Conservation (phyloP, 92 coral and sea anemone species). For the Porites cylindrica region DNA sequence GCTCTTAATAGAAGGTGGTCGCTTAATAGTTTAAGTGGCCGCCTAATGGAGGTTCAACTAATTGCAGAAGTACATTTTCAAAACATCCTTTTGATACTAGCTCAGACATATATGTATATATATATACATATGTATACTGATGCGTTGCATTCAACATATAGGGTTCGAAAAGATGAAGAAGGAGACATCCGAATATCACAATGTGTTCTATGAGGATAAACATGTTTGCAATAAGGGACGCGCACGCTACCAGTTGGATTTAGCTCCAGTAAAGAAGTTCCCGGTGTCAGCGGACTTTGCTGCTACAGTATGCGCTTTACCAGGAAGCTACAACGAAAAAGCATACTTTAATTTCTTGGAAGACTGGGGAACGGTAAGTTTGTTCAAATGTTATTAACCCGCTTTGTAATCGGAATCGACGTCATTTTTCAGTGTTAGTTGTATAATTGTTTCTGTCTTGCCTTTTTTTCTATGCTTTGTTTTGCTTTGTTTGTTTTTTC, state of each 20-base stretch:
- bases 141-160: neutral
- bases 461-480: too few species aligned
- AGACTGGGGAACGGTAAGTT: conserved; percentile 57
- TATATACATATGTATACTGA: too few species aligned
- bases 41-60: neutral
- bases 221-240: conserved; percentile 46
- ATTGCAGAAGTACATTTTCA: too few species aligned
- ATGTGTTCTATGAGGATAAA: conserved; percentile 54
- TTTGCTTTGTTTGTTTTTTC: neutral
- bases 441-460: too few species aligned
- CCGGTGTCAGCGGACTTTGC: conserved; percentile 58
- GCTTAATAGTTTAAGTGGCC: neutral
- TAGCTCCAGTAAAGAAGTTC: conserved; percentile 22
- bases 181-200: conserved; percentile 38
- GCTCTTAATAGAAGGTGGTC: too few species aligned
- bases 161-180: conserved; percentile 32
- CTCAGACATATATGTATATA: too few species aligned
- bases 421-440: too few species aligned
- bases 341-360: conserved; percentile 43
- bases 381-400: too few species aligned
- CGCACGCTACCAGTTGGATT: conserved; percentile 51
- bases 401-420: too few species aligned
- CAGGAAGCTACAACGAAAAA: conserved; percentile 2
- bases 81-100: too few species aligned
- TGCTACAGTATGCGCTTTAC: conserved; percentile 42